These are phyloP conservation scores for Siphamia tubifer DNA, from an alignment of 2,113 vertebrate species.

Conservation along the genomic window DNA sequence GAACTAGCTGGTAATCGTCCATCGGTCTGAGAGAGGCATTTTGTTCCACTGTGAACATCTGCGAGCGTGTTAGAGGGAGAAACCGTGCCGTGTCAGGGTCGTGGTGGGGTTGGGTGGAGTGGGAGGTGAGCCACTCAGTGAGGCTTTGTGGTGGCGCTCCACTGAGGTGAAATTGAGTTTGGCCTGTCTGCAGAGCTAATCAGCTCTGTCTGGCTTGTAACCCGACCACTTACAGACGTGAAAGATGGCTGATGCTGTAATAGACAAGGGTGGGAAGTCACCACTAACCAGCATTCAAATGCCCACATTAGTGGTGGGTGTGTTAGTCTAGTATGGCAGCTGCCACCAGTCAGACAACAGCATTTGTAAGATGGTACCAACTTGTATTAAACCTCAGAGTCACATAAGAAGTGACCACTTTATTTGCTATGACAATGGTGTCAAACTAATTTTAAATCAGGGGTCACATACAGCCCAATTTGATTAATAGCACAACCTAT, in stretches of 20 bases:
- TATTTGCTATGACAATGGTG: too few relatives aligned
- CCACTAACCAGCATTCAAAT: conserved; percentile 11
- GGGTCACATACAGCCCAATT: too few relatives aligned
- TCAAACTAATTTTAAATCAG: too few relatives aligned
- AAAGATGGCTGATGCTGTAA: conserved; percentile 43
- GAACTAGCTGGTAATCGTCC: not conserved
- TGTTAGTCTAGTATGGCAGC: conserved; percentile 10
- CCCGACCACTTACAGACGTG: conserved; percentile 50
- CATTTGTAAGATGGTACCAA: not conserved
- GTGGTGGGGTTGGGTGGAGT: not conserved
- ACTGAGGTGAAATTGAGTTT: conserved; percentile 70
- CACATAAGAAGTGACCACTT: not conserved
- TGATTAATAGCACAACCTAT: too few relatives aligned
- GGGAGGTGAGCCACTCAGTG: conserved; percentile 34
- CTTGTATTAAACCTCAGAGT: not conserved
- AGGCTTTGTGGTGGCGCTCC: conserved; percentile 54
- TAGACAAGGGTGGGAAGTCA: conserved; percentile 29
- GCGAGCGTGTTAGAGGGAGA: not conserved
- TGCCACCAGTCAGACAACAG: not conserved
- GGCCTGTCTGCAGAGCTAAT: conserved; percentile 67
- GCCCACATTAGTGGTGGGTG: conserved; percentile 21
- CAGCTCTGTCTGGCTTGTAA: conserved; percentile 65
- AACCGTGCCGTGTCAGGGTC: conserved; percentile 18
- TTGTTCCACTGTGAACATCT: not conserved
- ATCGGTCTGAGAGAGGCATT: not conserved